These are phyloP conservation scores for Amphiprion percula DNA, from an alignment of 2,113 vertebrate genomes.

Conservation along the genomic window DNA sequence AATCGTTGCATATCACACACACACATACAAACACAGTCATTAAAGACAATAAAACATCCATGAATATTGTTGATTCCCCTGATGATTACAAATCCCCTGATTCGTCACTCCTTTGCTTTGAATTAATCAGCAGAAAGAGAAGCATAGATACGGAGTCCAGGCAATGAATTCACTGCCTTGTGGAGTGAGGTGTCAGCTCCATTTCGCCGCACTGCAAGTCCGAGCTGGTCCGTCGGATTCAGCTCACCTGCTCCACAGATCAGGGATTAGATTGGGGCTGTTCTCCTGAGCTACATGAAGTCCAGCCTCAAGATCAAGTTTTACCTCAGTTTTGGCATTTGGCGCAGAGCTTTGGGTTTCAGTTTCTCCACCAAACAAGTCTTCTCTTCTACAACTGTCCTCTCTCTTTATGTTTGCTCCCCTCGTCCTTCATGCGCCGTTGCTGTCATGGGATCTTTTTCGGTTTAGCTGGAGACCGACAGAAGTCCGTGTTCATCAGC, in stretches of 20 bases:
- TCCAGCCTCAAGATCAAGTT: conserved; percentile 48
- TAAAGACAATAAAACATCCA: conserved; percentile 43
- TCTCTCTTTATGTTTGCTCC: background rate
- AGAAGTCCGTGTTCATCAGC: conserved; percentile 96
- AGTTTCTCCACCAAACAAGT: conserved; percentile 8
- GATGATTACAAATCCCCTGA: conserved; percentile 40
- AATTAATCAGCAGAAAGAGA: conserved; percentile 49
- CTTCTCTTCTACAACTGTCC: conserved; percentile 14
- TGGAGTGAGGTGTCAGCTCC: conserved; percentile 10
- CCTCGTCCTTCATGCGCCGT: conserved; percentile 18
- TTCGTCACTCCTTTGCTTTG: conserved; percentile 34
- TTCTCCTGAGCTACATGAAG: conserved; percentile 30
- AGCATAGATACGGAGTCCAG: conserved; percentile 53
- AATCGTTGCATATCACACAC: conserved; percentile 22
- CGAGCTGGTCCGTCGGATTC: background rate
- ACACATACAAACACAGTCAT: background rate
- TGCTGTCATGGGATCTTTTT: conserved; percentile 10
- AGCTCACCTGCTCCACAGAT: conserved; percentile 1
- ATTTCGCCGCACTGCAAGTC: conserved; percentile 12
- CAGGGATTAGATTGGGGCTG: background rate
- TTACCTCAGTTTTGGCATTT: conserved; percentile 41
- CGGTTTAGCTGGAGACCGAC: conserved; percentile 90
- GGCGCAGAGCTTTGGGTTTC: conserved; percentile 45
- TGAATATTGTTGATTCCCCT: conserved; percentile 38
- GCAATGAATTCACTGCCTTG: conserved; percentile 20